Conservation (phyloP, 1,140 invertebrate genomes). For the Dufourea novaeangliae region DNA sequence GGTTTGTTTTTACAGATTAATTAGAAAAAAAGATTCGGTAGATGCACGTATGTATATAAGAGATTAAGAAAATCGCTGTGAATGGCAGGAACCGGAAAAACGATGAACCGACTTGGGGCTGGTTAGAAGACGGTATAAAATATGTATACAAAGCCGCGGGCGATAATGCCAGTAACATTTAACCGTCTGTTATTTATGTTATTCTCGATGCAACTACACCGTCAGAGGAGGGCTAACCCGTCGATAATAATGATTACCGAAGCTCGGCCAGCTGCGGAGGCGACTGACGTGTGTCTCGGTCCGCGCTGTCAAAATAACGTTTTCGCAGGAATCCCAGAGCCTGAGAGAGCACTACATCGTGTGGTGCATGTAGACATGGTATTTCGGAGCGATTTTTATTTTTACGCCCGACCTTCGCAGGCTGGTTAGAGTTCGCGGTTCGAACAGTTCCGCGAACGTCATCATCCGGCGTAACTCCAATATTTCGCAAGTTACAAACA, state of each 20-base stretch:
- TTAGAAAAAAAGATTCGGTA: no score
- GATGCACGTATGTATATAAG: no score
- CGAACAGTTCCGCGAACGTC: constrained; percentile 2
- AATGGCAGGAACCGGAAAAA: constrained; percentile 29
- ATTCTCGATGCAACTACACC: neutral
- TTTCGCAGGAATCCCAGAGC: neutral
- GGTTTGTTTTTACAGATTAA: no score
- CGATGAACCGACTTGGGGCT: constrained; percentile 14
- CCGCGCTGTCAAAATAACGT: neutral
- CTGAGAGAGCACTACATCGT: neutral
- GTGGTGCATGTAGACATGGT: no score
- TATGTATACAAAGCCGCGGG: constrained; percentile 3
- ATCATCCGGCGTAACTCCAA: neutral
- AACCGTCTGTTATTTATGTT: constrained; percentile 15
- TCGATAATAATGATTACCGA: neutral
- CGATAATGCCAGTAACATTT: neutral
- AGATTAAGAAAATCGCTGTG: neutral
- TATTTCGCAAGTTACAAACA: constrained; percentile 24
- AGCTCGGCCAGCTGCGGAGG: no score
- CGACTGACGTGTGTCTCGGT: no score
- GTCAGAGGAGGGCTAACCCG: neutral
- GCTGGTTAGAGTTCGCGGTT: neutral
- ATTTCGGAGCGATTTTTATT: constrained; percentile 40
- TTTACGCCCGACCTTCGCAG: constrained; percentile 34
- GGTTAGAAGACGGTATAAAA: constrained; percentile 8